A percentile compares a stretch with the other conserved stretches of the same genome.
Evolutionary conservation across 2,797 vertebrate genomes (phyloP).

Genomic region (Adelosebastes latens): DNA sequence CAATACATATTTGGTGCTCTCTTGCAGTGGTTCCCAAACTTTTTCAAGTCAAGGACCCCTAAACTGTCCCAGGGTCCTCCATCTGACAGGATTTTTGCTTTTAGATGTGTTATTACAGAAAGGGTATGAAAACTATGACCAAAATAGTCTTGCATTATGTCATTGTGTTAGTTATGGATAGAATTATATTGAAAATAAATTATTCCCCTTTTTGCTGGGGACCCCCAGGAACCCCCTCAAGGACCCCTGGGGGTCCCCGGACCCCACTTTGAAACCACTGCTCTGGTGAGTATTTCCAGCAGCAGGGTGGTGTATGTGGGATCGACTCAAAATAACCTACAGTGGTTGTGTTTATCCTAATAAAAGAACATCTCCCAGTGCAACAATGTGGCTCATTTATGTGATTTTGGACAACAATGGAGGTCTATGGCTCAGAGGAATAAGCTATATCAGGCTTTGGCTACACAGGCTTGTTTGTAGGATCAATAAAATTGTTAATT

Average conservation of each 20-base stretch:
- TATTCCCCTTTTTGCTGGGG: too few species aligned
- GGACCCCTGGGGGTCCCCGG: too few species aligned
- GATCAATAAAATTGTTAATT: not conserved
- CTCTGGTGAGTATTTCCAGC: not conserved
- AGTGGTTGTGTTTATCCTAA: not conserved
- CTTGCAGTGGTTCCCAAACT: not conserved
- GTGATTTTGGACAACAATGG: not conserved
- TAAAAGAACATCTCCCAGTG: not conserved
- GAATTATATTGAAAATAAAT: too few species aligned
- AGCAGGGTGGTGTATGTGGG: not conserved
- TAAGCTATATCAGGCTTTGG: not conserved
- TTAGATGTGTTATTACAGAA: too few species aligned
- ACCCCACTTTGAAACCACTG: too few species aligned
- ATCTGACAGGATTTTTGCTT: too few species aligned
- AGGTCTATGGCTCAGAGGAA: not conserved
- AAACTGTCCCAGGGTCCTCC: too few species aligned
- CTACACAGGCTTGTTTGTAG: not conserved
- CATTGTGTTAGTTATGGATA: too few species aligned
- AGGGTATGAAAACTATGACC: fast-evolving
- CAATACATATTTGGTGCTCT: not conserved
- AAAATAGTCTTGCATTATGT: too few species aligned
- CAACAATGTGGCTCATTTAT: not conserved
- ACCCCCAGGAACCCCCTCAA: too few species aligned
- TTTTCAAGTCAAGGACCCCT: too few species aligned
- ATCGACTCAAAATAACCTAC: not conserved